phyloP scores from a whole-genome alignment of 2,888 invertebrate genomes.

The Eilema griseolum region DNA sequence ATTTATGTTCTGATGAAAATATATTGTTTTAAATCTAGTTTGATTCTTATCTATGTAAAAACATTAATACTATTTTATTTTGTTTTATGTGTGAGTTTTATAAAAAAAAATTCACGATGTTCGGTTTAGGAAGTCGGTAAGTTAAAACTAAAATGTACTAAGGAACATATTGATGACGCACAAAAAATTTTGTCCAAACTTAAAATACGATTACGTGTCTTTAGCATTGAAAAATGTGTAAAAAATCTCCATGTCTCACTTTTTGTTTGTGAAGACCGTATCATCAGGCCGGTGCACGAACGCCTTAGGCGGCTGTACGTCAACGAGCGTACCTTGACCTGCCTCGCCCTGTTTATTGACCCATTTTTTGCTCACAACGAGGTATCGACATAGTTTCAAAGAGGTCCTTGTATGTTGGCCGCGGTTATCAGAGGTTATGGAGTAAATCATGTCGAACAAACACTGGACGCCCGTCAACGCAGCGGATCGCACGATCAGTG shows the following conservation, averaged over 20 bases:
- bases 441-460: slow-evolving; percentile 56
- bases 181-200: neutral
- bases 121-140: neutral
- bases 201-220: slow-evolving; percentile 24
- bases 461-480: slow-evolving; percentile 51
- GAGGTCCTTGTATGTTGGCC: slow-evolving; percentile 47
- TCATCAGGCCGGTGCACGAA: slow-evolving; percentile 74
- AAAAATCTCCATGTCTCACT: slow-evolving; percentile 52
- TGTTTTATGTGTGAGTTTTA: neutral
- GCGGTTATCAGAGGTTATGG: slow-evolving; percentile 43
- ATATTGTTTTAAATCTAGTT: slow-evolving; percentile 9
- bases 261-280: slow-evolving; percentile 72
- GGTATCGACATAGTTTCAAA: slow-evolving; percentile 31
- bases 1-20: slow-evolving; percentile 41
- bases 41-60: neutral
- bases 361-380: slow-evolving; percentile 20
- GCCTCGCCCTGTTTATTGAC: slow-evolving; percentile 37
- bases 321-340: slow-evolving; percentile 61
- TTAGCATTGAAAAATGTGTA: slow-evolving; percentile 60
- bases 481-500: slow-evolving; percentile 52
- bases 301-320: slow-evolving; percentile 67
- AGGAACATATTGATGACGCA: neutral
- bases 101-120: neutral
- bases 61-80: neutral
- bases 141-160: neutral